Base-by-base conservation (phyloP, 1,140 invertebrate genomes). In the Ostrea edulis region DNA sequence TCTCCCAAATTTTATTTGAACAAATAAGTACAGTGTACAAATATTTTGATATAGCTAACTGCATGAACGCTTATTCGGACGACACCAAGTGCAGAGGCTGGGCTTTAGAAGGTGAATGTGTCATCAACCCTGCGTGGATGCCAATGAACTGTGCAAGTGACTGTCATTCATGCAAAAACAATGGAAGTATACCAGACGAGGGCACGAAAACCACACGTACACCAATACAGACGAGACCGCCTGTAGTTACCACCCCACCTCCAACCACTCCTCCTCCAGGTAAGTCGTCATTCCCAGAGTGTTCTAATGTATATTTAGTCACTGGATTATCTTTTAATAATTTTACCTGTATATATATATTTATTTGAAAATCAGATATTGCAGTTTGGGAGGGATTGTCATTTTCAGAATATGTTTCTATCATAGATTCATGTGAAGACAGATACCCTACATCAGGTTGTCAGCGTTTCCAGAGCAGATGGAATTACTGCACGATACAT, bases 81-180 rank as follows among this genome's bases (percentile, higher is more conserved):
- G 90, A 90, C 71, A 53, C 55, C 7, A 81, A 86, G 25, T 92
- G 91, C 82, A 53, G 65, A 62, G 68, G n/a, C 14, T 92, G 91
- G 91, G 90, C 89, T 0, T 71, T 85, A 55, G n/a, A 85, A 11
- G 89, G 90, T 22, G 88, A 92, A 85, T 92, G 91, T 87, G 71
- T 77, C 9, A 71, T 86, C 2, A 92, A 92, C 58, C 89, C 87
- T 5, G 44, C 44, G n/a, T 91, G 85, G 83, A 92, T 92, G 91
- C 85, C 90, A 4, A 12, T 82, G 4, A 87, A 91, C 55, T 92
- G 91, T 84, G 82, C 82, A 58, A 92, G 88, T 62, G 87, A 87
- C 22, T 92, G 91, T 86, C 81, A 89, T 11, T 86, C 85, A 8
- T 91, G 90, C 68, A 25, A 54, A 51, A 65, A 55, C 53, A 65